phyloP scores from a whole-genome alignment of 2,888 invertebrate species.

The Volucella inanis region DNA sequence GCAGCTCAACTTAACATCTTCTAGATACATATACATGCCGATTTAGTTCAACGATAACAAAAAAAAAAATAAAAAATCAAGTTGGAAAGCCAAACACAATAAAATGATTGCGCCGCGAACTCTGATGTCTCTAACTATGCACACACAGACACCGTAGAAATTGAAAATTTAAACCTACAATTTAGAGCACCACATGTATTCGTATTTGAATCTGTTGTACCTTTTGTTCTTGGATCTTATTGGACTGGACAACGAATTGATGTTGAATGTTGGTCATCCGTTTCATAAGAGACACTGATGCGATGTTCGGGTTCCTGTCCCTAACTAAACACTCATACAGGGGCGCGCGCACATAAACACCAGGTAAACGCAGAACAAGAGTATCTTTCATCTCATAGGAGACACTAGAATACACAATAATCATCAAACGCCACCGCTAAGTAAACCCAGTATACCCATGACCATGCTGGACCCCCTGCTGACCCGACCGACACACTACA shows the following conservation, averaged over 20 bases:
- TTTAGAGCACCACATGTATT: slow-evolving; percentile 45
- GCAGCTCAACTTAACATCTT: slow-evolving; percentile 41
- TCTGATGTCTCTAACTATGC: background rate
- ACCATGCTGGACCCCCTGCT: slow-evolving; percentile 66
- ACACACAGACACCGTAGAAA: slow-evolving; percentile 22
- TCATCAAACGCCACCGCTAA: slow-evolving; percentile 72
- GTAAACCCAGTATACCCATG: slow-evolving; percentile 61
- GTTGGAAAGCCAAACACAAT: slow-evolving; percentile 15
- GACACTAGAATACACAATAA: slow-evolving; percentile 70
- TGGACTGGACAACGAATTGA: slow-evolving; percentile 46
- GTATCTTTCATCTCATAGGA: slow-evolving; percentile 49
- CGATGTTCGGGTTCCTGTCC: slow-evolving; percentile 47
- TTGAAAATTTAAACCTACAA: slow-evolving; percentile 63
- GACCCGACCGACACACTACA: slow-evolving; percentile 31
- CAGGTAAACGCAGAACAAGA: slow-evolving; percentile 42
- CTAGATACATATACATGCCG: slow-evolving; percentile 23
- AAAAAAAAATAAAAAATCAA: background rate
- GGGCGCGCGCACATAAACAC: slow-evolving; percentile 60
- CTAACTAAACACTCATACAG: slow-evolving; percentile 51
- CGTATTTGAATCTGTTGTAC: slow-evolving; percentile 10
- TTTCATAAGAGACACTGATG: slow-evolving; percentile 51
- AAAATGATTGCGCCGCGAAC: slow-evolving; percentile 48
- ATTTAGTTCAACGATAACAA: background rate
- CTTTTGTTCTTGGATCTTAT: no score
- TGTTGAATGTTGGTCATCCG: slow-evolving; percentile 58